These are phyloP conservation scores for Terebella lapidaria DNA, from an alignment of 2,888 invertebrate species.

Conservation along the genomic window DNA sequence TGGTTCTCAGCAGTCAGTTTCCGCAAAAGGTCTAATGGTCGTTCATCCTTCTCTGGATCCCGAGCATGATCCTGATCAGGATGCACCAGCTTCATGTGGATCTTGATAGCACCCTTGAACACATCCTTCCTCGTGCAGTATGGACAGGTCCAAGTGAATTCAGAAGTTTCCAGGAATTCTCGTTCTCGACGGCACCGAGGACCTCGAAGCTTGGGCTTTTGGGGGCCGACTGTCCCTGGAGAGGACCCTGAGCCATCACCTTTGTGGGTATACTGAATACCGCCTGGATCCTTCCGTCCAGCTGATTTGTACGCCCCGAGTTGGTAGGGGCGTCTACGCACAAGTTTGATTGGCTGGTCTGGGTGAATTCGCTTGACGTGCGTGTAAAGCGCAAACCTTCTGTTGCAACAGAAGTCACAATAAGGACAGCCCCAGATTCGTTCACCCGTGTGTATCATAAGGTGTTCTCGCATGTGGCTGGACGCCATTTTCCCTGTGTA, in stretches of 20 bases:
- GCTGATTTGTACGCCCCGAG: too few species aligned
- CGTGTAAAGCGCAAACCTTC: not conserved
- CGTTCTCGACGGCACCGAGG: not conserved
- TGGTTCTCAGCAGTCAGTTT: not conserved
- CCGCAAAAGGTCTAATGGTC: not conserved
- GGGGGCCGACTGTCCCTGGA: not conserved
- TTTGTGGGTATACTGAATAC: not conserved
- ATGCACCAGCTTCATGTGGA: constrained; percentile 12
- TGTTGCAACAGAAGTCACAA: constrained; percentile 1
- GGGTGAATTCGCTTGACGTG: not conserved
- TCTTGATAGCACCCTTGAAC: constrained; percentile 7
- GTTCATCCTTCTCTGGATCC: not conserved
- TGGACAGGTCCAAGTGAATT: constrained; percentile 3
- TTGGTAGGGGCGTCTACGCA: constrained; percentile 3
- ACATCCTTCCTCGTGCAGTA: constrained; percentile 7
- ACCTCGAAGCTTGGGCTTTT: not conserved
- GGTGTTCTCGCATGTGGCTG: constrained; percentile 3
- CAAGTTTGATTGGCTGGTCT: not conserved
- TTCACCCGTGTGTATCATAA: constrained; percentile 5
- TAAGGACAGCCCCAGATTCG: constrained; percentile 6
- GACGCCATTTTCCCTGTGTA: not conserved
- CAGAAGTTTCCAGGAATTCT: not conserved
- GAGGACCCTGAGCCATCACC: not conserved
- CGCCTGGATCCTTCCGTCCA: not conserved
- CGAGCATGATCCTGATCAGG: not conserved